Base-by-base conservation (phyloP, 2,888 invertebrate genomes). In the Andrena chrysosceles region DNA sequence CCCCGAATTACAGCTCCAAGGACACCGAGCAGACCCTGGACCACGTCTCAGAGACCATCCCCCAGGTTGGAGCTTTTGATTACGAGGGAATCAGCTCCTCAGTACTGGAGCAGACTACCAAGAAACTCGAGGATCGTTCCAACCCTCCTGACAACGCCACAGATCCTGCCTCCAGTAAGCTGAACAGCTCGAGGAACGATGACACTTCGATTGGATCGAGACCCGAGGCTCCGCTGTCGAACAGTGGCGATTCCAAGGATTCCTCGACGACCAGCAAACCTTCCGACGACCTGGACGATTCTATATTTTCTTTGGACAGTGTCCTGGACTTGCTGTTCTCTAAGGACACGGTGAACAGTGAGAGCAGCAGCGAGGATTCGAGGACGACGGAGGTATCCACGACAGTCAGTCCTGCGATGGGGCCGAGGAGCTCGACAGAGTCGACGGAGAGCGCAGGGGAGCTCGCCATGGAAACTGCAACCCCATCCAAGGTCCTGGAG, bases 261-360 rank as follows among this genome's bases (percentile, higher is more conserved):
- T 52, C 35, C 0, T 56, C 70, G 2, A 48, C 79, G 0, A 74
- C 76, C 10, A 31, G 10, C 6, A 49, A 26, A 66, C 54, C 68
- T 23, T 7, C 31, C 26, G 94, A 94, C 8, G 94, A 95, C 10
- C 94, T 4, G 95, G 95, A 95, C 10, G 92, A 92, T 48, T 87
- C 91, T 16, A 88, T 91, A 48, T 95, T 96, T 89, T 96, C 96
- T 0, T 95, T 96, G 31, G 96, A 96, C 71, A 96, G 95, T 88
- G 95, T 96, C 5, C 92, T 96, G 20, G 95, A 96, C 89, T 93
- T 96, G n/a, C 91, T 96, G 29, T 94, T 96, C 35, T 95, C 95
- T 75, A 79, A 80, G 6, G 78, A 79, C 10, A 69, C 78, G 4
- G 80, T 72, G 29, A 66, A 85, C 23, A 60, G 54, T 64, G 35